A percentile compares a stretch with the other conserved stretches of the same genome.
These are phyloP conservation scores for Hystrix cristata DNA, from an alignment of 2,113 vertebrate species.

Conservation along the genomic window DNA sequence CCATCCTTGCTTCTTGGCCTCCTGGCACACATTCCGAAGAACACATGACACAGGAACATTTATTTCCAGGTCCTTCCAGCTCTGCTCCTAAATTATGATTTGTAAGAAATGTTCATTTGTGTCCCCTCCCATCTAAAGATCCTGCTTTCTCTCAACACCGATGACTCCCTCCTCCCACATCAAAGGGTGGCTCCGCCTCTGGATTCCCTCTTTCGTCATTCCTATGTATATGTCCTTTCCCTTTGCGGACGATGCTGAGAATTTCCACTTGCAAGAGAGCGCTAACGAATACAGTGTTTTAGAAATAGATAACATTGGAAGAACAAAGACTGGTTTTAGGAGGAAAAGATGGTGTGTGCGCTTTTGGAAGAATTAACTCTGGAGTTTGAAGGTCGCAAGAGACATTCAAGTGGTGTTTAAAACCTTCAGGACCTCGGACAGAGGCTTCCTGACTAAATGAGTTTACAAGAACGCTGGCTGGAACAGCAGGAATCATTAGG, in stretches of 20 bases:
- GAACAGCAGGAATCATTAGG: neutral
- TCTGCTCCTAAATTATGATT: conserved; percentile 36
- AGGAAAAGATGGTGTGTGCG: neutral
- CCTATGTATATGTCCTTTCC: neutral
- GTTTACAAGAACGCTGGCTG: neutral
- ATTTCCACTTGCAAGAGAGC: neutral
- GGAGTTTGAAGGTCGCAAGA: neutral
- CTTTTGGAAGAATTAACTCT: neutral
- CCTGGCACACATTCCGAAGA: neutral
- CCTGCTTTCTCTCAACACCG: neutral
- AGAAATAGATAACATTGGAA: neutral
- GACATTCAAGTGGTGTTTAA: neutral
- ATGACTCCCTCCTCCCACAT: neutral
- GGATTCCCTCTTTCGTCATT: neutral
- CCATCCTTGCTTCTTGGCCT: neutral
- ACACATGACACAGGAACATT: conserved; percentile 1
- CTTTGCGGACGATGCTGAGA: neutral
- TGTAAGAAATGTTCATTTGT: conserved; percentile 17
- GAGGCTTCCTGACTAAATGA: neutral
- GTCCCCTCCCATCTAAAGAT: neutral
- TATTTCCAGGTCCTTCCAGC: neutral
- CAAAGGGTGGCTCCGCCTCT: neutral
- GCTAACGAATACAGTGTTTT: neutral
- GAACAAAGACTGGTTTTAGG: neutral
- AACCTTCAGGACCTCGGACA: neutral